Conservation (phyloP, 2,888 invertebrate genomes). For the Tipula unca region DNA sequence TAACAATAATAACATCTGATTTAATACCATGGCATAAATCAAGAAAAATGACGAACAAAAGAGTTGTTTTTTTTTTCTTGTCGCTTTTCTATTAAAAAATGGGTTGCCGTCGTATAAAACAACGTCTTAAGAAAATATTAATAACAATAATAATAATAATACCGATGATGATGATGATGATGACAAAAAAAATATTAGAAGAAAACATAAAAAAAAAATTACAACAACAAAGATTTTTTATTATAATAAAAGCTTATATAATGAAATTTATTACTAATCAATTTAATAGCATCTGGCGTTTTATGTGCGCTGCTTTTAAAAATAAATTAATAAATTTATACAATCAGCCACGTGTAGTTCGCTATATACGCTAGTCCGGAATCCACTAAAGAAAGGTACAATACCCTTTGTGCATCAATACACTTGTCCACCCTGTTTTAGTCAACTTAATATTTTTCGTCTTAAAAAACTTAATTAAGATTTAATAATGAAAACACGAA, state of each 20-base stretch:
- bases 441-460: neutral
- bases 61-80: neutral
- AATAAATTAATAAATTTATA: neutral
- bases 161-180: neutral
- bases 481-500: neutral
- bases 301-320: neutral
- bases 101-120: neutral
- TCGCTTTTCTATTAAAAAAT: neutral
- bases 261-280: neutral
- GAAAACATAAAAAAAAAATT: neutral
- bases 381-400: neutral
- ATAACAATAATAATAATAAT: neutral
- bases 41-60: neutral
- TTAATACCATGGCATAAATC: neutral
- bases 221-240: neutral
- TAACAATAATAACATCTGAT: neutral
- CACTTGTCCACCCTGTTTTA: neutral
- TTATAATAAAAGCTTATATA: neutral
- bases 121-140: neutral
- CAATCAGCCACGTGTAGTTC: neutral
- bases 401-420: neutral
- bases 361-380: neutral
- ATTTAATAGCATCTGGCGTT: neutral
- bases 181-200: neutral
- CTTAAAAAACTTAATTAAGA: neutral